Conservation (phyloP, 2,113 vertebrate species). For the Bucco capensis region DNA sequence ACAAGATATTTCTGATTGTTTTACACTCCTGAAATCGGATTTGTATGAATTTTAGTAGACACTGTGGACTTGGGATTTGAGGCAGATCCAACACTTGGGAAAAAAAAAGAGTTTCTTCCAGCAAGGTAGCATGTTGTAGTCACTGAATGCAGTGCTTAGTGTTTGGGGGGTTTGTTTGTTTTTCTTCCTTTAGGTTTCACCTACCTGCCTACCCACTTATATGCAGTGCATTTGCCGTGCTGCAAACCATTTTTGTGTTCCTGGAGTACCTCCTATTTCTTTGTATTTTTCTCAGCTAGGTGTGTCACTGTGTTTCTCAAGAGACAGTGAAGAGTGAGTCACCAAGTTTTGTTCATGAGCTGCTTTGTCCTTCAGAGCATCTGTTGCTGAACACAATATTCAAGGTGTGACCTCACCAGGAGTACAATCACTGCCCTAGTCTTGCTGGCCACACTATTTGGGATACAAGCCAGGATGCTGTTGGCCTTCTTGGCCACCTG, state of each 20-base stretch:
- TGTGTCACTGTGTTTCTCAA: neutral
- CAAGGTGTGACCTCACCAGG: too few relatives aligned
- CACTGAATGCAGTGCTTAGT: neutral
- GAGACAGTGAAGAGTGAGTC: neutral
- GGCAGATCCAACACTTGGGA: neutral
- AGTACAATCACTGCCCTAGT: too few relatives aligned
- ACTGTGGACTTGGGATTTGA: neutral
- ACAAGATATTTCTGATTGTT: neutral
- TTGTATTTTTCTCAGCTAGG: neutral
- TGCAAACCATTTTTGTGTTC: neutral
- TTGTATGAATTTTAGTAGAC: neutral
- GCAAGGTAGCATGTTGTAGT: neutral
- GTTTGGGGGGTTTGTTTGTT: neutral
- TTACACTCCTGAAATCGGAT: neutral
- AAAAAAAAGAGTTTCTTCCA: neutral
- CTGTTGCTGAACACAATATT: neutral
- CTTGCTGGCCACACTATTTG: too few relatives aligned
- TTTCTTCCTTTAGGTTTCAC: neutral
- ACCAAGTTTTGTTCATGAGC: neutral
- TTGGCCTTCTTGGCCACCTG: too few relatives aligned
- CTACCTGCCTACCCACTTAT: neutral
- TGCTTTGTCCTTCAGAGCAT: neutral
- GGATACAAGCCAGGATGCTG: too few relatives aligned
- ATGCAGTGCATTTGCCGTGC: neutral
- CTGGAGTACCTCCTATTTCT: neutral